Conservation (phyloP, 1,140 invertebrate species). For the Sycophila sp. region DNA sequence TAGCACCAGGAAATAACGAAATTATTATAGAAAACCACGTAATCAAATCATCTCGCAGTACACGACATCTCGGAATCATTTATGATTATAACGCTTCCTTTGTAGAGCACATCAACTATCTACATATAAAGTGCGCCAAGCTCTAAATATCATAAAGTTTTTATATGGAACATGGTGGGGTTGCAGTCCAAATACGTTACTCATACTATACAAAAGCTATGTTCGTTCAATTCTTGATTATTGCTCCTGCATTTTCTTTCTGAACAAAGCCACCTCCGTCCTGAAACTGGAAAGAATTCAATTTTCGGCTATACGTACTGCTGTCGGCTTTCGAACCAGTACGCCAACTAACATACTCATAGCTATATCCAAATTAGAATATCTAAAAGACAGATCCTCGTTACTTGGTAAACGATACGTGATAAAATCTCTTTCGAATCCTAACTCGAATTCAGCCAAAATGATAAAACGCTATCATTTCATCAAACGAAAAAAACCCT, state of each 20-base stretch:
- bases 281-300: slow-evolving; percentile 25
- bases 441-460: no score
- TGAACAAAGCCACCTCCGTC: neutral
- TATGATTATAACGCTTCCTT: slow-evolving; percentile 13
- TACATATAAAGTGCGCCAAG: neutral
- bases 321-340: neutral
- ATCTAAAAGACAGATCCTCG: no score
- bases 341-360: neutral
- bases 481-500: no score
- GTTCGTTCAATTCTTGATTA: slow-evolving; percentile 19
- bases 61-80: slow-evolving; percentile 3
- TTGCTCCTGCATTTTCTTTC: neutral
- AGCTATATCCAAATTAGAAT: neutral
- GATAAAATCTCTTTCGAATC: no score
- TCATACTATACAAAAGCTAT: neutral
- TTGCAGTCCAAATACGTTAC: neutral
- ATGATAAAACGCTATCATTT: no score
- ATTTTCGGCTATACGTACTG: neutral
- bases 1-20: neutral
- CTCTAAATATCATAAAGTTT: slow-evolving; percentile 18
- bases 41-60: neutral
- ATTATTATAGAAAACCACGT: slow-evolving; percentile 4
- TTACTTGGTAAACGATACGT: no score
- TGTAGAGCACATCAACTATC: neutral
- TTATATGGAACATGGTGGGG: slow-evolving; percentile 20